Percentiles rank a stretch among this genome's conserved stretches.
Conservation (phyloP, 2,113 vertebrate species). For the Nesogale talazaci region DNA sequence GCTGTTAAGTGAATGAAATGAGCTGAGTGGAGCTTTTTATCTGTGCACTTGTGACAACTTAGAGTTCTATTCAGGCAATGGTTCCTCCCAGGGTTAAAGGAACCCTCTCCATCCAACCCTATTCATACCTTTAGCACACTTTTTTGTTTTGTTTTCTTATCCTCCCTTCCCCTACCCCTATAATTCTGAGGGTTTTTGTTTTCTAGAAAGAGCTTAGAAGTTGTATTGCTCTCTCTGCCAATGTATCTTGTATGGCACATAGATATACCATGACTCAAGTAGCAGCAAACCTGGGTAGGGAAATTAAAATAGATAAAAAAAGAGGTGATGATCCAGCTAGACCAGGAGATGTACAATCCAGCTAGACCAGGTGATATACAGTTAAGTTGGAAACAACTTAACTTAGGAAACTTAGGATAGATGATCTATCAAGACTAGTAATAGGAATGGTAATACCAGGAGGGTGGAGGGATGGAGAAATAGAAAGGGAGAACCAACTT, state of each 20-base stretch:
- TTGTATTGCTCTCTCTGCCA: background rate
- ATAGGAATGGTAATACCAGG: no score
- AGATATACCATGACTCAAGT: background rate
- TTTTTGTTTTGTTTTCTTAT: background rate
- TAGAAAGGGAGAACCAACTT: no score
- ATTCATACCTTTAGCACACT: background rate
- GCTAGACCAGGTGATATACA: no score
- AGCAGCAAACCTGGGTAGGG: background rate
- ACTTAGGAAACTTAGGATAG: no score
- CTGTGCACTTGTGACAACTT: background rate
- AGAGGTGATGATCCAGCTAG: no score
- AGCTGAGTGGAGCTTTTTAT: no score
- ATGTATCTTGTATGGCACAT: background rate
- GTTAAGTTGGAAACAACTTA: no score
- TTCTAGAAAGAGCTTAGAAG: slow-evolving; percentile 28
- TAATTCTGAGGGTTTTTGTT: slow-evolving; percentile 12
- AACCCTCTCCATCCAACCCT: background rate
- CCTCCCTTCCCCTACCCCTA: no score
- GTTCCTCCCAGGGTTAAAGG: background rate
- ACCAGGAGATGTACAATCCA: no score
- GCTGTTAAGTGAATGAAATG: background rate
- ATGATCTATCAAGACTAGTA: no score
- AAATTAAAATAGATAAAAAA: background rate
- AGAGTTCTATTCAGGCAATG: background rate
- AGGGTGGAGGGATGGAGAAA: no score